Evolutionary conservation across 2,113 vertebrate species (phyloP).

Genomic region (Malaclemys terrapin): DNA sequence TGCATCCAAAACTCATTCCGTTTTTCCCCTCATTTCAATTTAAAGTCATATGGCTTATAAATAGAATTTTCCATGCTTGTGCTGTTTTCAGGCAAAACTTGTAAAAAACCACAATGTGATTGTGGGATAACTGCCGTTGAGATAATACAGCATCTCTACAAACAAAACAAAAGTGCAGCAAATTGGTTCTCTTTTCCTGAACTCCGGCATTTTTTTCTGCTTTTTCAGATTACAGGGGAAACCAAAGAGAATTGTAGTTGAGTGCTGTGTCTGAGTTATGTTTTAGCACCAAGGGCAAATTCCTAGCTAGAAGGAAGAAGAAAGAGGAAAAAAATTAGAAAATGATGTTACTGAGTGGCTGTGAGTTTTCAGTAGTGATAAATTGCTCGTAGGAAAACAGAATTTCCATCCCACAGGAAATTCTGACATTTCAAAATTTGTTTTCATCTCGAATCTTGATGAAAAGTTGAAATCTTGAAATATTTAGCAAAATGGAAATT

Average conservation of each 20-base stretch:
- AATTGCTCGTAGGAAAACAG: slow-evolving; percentile 38
- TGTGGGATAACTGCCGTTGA: slow-evolving; percentile 52
- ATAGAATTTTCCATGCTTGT: slow-evolving; percentile 40
- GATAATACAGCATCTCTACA: slow-evolving; percentile 55
- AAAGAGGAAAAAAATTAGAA: slow-evolving; percentile 26
- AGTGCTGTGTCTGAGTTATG: slow-evolving; percentile 53
- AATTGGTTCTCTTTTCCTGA: slow-evolving; percentile 62
- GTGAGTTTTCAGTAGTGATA: slow-evolving; percentile 25
- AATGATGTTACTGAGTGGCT: slow-evolving; percentile 49
- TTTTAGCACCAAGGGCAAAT: slow-evolving; percentile 61
- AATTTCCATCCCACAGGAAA: background rate
- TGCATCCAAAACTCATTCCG: slow-evolving; percentile 18
- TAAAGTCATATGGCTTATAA: slow-evolving; percentile 17
- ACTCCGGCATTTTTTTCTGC: slow-evolving; percentile 63
- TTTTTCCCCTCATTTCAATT: slow-evolving; percentile 42
- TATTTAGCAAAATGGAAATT: background rate
- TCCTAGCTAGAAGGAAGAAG: background rate
- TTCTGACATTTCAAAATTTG: slow-evolving; percentile 1
- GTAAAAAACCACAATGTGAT: slow-evolving; percentile 41
- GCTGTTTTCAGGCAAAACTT: slow-evolving; percentile 42
- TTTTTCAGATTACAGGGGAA: slow-evolving; percentile 61
- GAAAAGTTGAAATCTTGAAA: slow-evolving; percentile 2
- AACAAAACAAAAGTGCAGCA: slow-evolving; percentile 32
- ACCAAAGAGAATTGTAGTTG: slow-evolving; percentile 47
- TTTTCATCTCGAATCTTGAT: background rate